These are phyloP conservation scores for Phalacrocorax brasilianus DNA, from an alignment of 2,113 vertebrate genomes.

Conservation along the genomic window DNA sequence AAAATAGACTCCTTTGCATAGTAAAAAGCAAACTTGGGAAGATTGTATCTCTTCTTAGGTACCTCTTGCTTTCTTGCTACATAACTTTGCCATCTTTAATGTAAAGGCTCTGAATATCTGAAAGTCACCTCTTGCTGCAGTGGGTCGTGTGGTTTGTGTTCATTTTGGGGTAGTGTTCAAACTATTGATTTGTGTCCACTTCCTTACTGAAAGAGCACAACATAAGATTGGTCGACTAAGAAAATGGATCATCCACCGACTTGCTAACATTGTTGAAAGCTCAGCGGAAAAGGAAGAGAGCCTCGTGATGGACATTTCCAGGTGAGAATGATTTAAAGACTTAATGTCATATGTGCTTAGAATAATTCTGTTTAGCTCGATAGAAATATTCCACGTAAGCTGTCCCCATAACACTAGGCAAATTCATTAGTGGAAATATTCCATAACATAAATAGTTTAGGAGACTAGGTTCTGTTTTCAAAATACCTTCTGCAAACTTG, in stretches of 20 bases:
- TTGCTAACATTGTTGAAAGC: constrained; percentile 83
- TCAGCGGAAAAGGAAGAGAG: constrained; percentile 79
- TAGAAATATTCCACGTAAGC: not conserved
- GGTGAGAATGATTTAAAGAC: constrained; percentile 69
- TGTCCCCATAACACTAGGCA: not conserved
- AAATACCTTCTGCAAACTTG: not conserved
- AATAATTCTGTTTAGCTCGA: not conserved
- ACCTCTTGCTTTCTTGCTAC: not conserved
- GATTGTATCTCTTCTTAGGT: not conserved
- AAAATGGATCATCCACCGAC: constrained; percentile 87
- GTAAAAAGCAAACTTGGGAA: not conserved
- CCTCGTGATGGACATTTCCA: constrained; percentile 82
- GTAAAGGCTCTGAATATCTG: not conserved
- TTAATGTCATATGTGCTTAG: not conserved
- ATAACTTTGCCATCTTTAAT: not conserved
- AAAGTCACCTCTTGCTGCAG: not conserved
- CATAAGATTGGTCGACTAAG: constrained; percentile 72
- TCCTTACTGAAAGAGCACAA: constrained; percentile 58
- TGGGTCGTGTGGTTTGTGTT: not conserved
- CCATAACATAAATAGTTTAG: not conserved
- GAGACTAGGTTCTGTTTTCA: not conserved
- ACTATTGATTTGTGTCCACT: not conserved
- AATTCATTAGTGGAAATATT: not conserved
- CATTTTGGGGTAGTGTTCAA: not conserved
- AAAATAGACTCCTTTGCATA: not conserved